phyloP scores from a whole-genome alignment of 2,888 invertebrate species.

The Brachypalpus laphriformis region DNA sequence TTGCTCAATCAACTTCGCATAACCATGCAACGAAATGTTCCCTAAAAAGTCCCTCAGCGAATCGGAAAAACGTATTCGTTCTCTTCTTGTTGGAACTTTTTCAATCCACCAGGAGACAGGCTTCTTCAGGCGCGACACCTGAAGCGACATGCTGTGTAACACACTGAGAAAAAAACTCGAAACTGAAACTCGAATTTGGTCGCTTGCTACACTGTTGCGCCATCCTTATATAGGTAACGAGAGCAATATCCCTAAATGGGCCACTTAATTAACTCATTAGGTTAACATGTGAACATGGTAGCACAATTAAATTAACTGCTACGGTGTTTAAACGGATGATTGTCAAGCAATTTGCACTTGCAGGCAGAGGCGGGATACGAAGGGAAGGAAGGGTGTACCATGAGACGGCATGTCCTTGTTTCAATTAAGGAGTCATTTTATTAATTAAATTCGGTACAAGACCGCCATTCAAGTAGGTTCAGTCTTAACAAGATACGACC shows the following conservation, averaged over 20 bases:
- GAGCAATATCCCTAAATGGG: conserved; percentile 54
- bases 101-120: conserved; percentile 61
- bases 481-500: conserved; percentile 5
- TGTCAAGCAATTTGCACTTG: conserved; percentile 64
- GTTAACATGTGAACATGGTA: conserved; percentile 66
- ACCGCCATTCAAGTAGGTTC: conserved; percentile 39
- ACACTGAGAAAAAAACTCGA: neutral
- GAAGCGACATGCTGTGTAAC: conserved; percentile 23
- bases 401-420: conserved; percentile 59
- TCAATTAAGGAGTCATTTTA: conserved; percentile 66
- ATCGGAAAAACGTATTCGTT: conserved; percentile 32
- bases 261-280: conserved; percentile 70
- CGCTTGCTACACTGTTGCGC: conserved; percentile 16
- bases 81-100: conserved; percentile 35
- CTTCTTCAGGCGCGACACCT: conserved; percentile 25
- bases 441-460: conserved; percentile 62
- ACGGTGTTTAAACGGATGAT: conserved; percentile 65
- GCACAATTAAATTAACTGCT: conserved; percentile 66
- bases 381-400: neutral
- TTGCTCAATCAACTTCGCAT: conserved; percentile 80
- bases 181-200: conserved; percentile 8
- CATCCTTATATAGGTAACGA: conserved; percentile 37
- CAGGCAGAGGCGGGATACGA: neutral
- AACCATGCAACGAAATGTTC: conserved; percentile 81
- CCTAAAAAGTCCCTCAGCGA: conserved; percentile 79